These are phyloP conservation scores for Cryptops parisi DNA, from an alignment of 2,888 invertebrate species.

Conservation along the genomic window DNA sequence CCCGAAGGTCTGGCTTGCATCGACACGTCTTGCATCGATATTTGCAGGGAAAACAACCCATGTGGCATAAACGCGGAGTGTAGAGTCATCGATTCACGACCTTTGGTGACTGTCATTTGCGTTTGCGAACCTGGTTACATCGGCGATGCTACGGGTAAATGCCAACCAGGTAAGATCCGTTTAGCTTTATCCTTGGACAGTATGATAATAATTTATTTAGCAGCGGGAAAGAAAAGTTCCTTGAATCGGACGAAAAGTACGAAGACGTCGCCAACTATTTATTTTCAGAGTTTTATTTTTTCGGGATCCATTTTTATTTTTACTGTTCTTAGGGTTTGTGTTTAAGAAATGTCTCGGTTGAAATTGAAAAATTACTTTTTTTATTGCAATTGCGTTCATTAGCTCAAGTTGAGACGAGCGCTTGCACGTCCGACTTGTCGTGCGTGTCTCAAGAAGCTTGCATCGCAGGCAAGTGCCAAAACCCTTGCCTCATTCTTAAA, in stretches of 20 bases:
- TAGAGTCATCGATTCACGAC: conserved; percentile 58
- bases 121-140: conserved; percentile 57
- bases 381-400: neutral
- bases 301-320: too few species aligned
- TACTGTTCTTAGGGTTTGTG: neutral
- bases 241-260: too few species aligned
- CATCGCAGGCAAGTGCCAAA: conserved; percentile 18
- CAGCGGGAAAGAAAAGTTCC: too few species aligned
- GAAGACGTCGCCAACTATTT: too few species aligned
- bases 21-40: conserved; percentile 59
- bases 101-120: conserved; percentile 70
- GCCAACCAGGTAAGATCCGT: conserved; percentile 14
- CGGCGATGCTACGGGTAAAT: conserved; percentile 17
- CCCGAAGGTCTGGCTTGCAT: conserved; percentile 72
- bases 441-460: conserved; percentile 19
- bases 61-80: conserved; percentile 67
- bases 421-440: conserved; percentile 17
- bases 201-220: neutral
- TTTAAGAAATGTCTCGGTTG: neutral
- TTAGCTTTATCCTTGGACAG: neutral
- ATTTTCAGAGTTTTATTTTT: too few species aligned
- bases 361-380: neutral
- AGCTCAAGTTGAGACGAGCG: neutral
- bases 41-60: conserved; percentile 45
- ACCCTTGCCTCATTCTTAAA: conserved; percentile 19